Percentiles rank a stretch among this genome's conserved stretches.
phyloP scores from a whole-genome alignment of 1,140 invertebrate species.

The Neodiprion fabricii region DNA sequence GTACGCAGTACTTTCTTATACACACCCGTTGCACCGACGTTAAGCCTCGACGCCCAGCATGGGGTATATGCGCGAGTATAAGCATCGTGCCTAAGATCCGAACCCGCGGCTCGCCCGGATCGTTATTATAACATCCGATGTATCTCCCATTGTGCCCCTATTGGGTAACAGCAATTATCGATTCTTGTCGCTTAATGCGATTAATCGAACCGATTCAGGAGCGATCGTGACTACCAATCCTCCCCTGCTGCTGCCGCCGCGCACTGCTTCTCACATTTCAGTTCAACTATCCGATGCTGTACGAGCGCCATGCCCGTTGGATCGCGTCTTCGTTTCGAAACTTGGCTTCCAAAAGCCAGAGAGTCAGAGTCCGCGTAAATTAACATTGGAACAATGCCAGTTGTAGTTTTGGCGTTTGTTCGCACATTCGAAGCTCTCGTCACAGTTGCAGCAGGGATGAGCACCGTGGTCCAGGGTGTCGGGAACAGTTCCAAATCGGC shows the following conservation, averaged over 20 bases:
- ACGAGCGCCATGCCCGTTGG: too few relatives aligned
- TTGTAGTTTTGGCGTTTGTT: too few relatives aligned
- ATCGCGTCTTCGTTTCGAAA: too few relatives aligned
- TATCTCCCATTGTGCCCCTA: conserved; percentile 22
- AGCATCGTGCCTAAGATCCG: not conserved
- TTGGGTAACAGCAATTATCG: conserved; percentile 49
- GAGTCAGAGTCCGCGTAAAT: too few relatives aligned
- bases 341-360: too few relatives aligned
- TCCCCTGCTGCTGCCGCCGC: not conserved
- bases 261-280: too few relatives aligned
- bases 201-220: conserved; percentile 46
- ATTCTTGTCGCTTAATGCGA: conserved; percentile 45
- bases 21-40: conserved; percentile 18
- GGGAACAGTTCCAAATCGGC: too few relatives aligned
- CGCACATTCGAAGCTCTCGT: too few relatives aligned
- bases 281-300: too few relatives aligned
- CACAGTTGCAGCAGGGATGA: too few relatives aligned
- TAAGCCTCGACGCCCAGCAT: conserved; percentile 31
- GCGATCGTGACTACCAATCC: conserved; percentile 19
- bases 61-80: conserved; percentile 22
- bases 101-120: not conserved
- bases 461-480: too few relatives aligned
- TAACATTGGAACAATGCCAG: too few relatives aligned
- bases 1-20: not conserved
- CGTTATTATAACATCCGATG: conserved; percentile 8